A percentile compares a stretch with the other conserved stretches of the same genome.
phyloP scores from a whole-genome alignment of 2,797 vertebrate genomes.

The Sebastes ruberrimus region DNA sequence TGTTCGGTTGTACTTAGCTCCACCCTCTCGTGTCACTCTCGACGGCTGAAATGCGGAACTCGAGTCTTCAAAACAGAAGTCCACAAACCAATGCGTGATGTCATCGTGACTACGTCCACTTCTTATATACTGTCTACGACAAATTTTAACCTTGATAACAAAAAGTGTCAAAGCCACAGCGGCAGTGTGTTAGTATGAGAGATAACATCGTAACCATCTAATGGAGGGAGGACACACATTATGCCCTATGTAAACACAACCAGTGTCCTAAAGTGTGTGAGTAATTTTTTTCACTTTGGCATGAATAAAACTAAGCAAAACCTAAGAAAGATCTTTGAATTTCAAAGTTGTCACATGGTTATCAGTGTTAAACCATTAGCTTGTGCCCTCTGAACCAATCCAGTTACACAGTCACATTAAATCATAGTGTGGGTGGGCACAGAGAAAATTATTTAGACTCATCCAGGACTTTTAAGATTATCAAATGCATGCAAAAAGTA shows the following conservation, averaged over 20 bases:
- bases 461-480: background rate
- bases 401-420: conserved; percentile 1
- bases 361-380: conserved; percentile 34
- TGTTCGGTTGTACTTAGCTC: no score
- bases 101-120: no score
- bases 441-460: conserved; percentile 18
- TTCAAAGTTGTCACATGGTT: conserved; percentile 1
- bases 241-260: background rate
- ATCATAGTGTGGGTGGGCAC: conserved; percentile 7
- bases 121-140: no score
- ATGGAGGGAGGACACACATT: background rate
- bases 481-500: background rate
- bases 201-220: background rate
- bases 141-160: background rate
- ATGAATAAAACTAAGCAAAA: conserved; percentile 11
- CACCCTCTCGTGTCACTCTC: no score
- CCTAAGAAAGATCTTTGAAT: background rate
- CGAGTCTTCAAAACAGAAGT: no score
- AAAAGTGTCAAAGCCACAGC: background rate
- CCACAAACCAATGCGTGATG: no score
- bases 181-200: background rate
- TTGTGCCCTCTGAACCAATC: background rate
- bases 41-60: accelerated
- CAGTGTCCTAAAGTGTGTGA: background rate
- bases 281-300: background rate